Percentiles rank a stretch among this genome's conserved stretches.
These are phyloP conservation scores for Gerris buenoi DNA, from an alignment of 1,140 invertebrate species.

Conservation along the genomic window DNA sequence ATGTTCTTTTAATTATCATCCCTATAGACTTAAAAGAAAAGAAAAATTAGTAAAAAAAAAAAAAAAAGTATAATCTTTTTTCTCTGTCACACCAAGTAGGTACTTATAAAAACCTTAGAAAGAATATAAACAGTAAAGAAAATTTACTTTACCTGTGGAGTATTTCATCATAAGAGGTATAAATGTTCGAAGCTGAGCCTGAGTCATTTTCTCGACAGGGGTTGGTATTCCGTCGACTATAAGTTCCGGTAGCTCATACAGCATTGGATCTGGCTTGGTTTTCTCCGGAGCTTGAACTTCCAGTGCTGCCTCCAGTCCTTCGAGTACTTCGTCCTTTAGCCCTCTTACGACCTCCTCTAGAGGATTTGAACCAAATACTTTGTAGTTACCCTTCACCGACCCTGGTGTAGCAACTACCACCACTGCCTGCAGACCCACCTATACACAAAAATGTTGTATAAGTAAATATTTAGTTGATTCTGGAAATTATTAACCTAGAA, in stretches of 20 bases:
- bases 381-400: conserved; percentile 84
- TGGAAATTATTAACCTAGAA: too few relatives aligned
- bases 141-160: conserved; percentile 54
- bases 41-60: too few relatives aligned
- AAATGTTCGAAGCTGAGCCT: conserved; percentile 87
- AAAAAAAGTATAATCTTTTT: too few relatives aligned
- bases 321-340: not conserved
- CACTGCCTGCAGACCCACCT: conserved; percentile 87
- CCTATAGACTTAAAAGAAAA: too few relatives aligned
- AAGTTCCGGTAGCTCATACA: conserved; percentile 70
- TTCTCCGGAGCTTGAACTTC: conserved; percentile 86
- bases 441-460: not conserved
- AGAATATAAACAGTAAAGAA: too few relatives aligned
- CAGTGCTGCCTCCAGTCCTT: conserved; percentile 60
- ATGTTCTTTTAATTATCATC: too few relatives aligned
- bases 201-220: conserved; percentile 97
- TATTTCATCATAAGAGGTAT: conserved; percentile 97
- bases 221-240: conserved; percentile 79
- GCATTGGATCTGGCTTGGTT: conserved; percentile 73
- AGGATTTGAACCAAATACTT: conserved; percentile 92
- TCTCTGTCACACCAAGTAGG: too few relatives aligned
- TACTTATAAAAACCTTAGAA: too few relatives aligned
- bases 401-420: conserved; percentile 89
- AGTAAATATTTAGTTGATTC: too few relatives aligned
- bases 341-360: conserved; percentile 74